These are phyloP conservation scores for Drosophila mojavensis DNA, from an alignment of 1,140 invertebrate genomes.

Conservation along the genomic window DNA sequence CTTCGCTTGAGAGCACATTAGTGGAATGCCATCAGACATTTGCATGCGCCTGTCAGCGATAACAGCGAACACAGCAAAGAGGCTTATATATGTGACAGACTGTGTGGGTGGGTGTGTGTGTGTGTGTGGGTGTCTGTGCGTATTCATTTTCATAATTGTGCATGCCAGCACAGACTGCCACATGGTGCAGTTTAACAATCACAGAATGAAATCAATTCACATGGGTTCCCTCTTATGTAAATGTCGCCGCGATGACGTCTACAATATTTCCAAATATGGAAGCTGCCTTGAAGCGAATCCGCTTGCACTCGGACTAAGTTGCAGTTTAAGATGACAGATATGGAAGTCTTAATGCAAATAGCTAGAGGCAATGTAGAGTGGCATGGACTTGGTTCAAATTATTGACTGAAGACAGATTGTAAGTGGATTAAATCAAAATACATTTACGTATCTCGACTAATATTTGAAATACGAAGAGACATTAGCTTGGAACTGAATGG, in stretches of 20 bases:
- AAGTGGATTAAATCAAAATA: neutral
- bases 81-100: neutral
- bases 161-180: conserved; percentile 42
- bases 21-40: conserved; percentile 55
- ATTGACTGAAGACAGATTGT: conserved; percentile 50
- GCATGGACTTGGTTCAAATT: conserved; percentile 27
- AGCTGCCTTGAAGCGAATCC: conserved; percentile 14
- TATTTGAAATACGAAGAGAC: too few relatives aligned
- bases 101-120: conserved; percentile 11
- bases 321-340: conserved; percentile 5
- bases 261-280: neutral
- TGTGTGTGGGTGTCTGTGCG: neutral
- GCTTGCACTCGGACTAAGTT: conserved; percentile 49
- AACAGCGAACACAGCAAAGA: conserved; percentile 4
- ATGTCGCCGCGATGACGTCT: conserved; percentile 34
- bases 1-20: conserved; percentile 53
- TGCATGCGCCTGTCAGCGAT: conserved; percentile 55
- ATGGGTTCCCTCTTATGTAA: conserved; percentile 62
- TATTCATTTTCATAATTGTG: conserved; percentile 70
- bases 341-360: neutral
- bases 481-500: too few relatives aligned
- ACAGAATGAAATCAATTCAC: conserved; percentile 45
- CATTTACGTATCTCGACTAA: neutral
- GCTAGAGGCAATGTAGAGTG: neutral
- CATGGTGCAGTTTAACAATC: conserved; percentile 44